Evolutionary conservation across 2,797 vertebrate genomes (phyloP).

Genomic region (Muscicapa striata): DNA sequence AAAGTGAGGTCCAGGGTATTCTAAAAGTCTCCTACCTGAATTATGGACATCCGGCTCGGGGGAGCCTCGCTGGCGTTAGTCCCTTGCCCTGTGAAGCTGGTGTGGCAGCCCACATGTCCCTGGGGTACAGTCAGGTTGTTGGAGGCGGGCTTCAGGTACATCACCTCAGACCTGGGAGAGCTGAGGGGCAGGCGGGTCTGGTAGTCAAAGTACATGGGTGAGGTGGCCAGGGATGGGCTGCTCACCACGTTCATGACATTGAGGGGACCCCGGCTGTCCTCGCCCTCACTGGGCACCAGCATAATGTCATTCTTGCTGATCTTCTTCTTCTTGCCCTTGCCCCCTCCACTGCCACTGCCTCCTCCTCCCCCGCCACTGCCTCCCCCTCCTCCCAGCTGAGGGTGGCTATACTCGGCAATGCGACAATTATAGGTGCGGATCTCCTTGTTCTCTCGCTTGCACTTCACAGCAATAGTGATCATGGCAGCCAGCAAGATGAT

Average conservation of each 20-base stretch:
- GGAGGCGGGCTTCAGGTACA: slow-evolving; percentile 98
- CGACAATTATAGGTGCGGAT: slow-evolving; percentile 99
- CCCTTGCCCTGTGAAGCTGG: slow-evolving; percentile 98
- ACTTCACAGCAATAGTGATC: slow-evolving; percentile 98
- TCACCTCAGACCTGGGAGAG: slow-evolving; percentile 99
- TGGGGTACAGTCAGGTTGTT: slow-evolving; percentile 99
- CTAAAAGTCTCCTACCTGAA: slow-evolving; percentile 94
- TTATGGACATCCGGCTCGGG: slow-evolving; percentile 99
- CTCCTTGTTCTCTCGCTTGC: slow-evolving; percentile 98
- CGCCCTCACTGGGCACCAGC: slow-evolving; percentile 99
- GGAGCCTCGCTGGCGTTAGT: slow-evolving; percentile 95
- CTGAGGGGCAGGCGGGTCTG: slow-evolving; percentile 99
- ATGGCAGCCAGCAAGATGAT: slow-evolving; percentile 97
- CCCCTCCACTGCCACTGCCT: slow-evolving; percentile 67
- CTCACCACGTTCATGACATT: slow-evolving; percentile 99
- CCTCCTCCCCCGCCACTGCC: slow-evolving; percentile 64
- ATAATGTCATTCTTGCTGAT: slow-evolving; percentile 99
- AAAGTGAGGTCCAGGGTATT: slow-evolving; percentile 66
- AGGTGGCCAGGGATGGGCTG: slow-evolving; percentile 98
- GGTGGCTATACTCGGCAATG: slow-evolving; percentile 98
- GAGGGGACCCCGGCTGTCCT: slow-evolving; percentile 96
- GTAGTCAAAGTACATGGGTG: slow-evolving; percentile 99
- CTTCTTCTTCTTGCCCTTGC: slow-evolving; percentile 96
- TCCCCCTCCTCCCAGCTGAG: slow-evolving; percentile 85
- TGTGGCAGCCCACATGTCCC: slow-evolving; percentile 96